These are phyloP conservation scores for Caenorhabditis zanzibari DNA, from an alignment of 2,888 invertebrate genomes.

Conservation along the genomic window DNA sequence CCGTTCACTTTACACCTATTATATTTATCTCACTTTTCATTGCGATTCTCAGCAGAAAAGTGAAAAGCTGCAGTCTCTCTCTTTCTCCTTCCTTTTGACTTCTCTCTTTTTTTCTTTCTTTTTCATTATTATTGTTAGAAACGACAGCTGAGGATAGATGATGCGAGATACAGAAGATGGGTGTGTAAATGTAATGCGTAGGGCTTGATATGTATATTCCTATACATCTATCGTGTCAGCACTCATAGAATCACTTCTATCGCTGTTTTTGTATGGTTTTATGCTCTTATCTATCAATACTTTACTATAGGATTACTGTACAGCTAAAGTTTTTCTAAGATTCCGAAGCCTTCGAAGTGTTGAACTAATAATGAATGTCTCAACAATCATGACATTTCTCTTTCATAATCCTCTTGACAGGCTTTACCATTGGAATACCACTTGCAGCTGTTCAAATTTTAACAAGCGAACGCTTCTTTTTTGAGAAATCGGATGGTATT, in stretches of 20 bases:
- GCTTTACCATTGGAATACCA: neutral
- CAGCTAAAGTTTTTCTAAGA: too few relatives aligned
- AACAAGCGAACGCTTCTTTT: constrained; percentile 23
- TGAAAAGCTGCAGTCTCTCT: constrained; percentile 11
- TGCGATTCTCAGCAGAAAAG: constrained; percentile 21
- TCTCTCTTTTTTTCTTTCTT: constrained; percentile 13
- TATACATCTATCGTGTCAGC: constrained; percentile 5
- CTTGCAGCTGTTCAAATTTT: constrained; percentile 23
- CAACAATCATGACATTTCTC: neutral
- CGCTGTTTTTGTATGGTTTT: too few relatives aligned
- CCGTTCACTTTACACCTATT: constrained; percentile 50
- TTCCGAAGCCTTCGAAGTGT: too few relatives aligned
- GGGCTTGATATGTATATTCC: constrained; percentile 5
- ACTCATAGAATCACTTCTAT: neutral
- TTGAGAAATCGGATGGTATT: neutral
- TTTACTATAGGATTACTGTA: too few relatives aligned
- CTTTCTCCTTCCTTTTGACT: neutral
- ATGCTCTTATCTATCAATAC: too few relatives aligned
- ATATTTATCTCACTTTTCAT: constrained; percentile 22
- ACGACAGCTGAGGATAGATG: constrained; percentile 25
- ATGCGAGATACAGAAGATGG: constrained; percentile 19
- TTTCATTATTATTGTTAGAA: constrained; percentile 34
- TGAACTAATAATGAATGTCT: neutral
- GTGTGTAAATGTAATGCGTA: constrained; percentile 25
- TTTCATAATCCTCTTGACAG: neutral